phyloP scores from a whole-genome alignment of 2,888 invertebrate species.

The Hemithea aestivaria region DNA sequence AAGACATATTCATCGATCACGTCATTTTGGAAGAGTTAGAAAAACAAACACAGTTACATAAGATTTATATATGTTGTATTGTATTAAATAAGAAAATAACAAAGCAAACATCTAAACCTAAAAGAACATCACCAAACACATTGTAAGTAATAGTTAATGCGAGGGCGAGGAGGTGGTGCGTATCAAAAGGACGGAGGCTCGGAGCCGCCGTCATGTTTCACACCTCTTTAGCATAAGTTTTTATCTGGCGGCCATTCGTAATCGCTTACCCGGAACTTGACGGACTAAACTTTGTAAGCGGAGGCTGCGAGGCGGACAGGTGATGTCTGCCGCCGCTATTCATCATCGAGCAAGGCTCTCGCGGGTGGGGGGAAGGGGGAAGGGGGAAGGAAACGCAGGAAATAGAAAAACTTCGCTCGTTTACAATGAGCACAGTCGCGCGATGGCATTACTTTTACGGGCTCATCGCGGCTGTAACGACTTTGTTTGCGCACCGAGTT shows the following conservation, averaged over 20 bases:
- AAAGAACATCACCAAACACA: neutral
- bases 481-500: slow-evolving; percentile 41
- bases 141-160: too few relatives aligned
- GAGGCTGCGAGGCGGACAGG: slow-evolving; percentile 30
- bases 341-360: slow-evolving; percentile 30
- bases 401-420: slow-evolving; percentile 60
- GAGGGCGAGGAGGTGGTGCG: slow-evolving; percentile 17
- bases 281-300: slow-evolving; percentile 23
- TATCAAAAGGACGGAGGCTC: slow-evolving; percentile 19
- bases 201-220: slow-evolving; percentile 8
- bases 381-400: slow-evolving; percentile 32
- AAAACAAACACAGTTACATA: too few relatives aligned
- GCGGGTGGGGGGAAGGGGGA: slow-evolving; percentile 9
- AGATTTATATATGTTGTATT: too few relatives aligned
- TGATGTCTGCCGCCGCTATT: slow-evolving; percentile 39
- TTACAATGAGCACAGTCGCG: slow-evolving; percentile 43
- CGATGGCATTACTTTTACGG: slow-evolving; percentile 40
- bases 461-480: slow-evolving; percentile 35
- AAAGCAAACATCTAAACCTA: too few relatives aligned
- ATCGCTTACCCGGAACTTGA: slow-evolving; percentile 30
- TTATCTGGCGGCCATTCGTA: slow-evolving; percentile 26
- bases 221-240: slow-evolving; percentile 27
- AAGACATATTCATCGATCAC: too few relatives aligned
- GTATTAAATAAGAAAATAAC: too few relatives aligned
- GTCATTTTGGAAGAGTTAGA: too few relatives aligned